These are phyloP conservation scores for Antrozous pallidus DNA, from an alignment of 2,797 vertebrate genomes.

Conservation along the genomic window DNA sequence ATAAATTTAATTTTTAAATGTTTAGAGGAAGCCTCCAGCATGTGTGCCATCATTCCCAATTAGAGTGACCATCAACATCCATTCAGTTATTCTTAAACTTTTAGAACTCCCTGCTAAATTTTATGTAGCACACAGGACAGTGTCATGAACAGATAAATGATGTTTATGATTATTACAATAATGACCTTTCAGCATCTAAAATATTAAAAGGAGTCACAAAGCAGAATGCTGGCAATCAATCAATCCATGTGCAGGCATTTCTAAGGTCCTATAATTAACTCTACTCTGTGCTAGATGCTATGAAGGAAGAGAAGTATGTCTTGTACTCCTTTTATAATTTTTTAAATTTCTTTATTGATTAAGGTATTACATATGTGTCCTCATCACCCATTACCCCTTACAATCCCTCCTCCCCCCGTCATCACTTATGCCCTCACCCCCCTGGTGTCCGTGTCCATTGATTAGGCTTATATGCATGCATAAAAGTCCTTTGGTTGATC, in stretches of 20 bases:
- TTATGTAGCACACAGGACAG: background rate
- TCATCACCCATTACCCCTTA: no score
- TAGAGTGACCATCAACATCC: background rate
- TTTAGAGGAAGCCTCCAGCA: background rate
- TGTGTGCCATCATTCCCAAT: background rate
- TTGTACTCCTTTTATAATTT: background rate
- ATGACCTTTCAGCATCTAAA: slow-evolving; percentile 50
- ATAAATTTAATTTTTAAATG: slow-evolving; percentile 9
- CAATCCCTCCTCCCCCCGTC: no score
- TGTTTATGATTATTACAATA: slow-evolving; percentile 47
- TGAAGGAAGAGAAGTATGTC: background rate
- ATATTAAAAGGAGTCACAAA: slow-evolving; percentile 56
- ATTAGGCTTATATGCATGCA: no score
- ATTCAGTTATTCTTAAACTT: slow-evolving; percentile 19
- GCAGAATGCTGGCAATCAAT: slow-evolving; percentile 46
- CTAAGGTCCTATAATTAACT: slow-evolving; percentile 29
- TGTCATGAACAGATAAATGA: slow-evolving; percentile 50
- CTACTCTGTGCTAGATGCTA: background rate
- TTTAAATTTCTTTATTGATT: no score
- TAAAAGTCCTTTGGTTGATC: no score
- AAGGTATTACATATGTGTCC: no score
- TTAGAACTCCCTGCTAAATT: slow-evolving; percentile 35
- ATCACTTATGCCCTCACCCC: no score
- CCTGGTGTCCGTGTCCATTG: no score
- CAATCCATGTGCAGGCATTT: slow-evolving; percentile 22